phyloP scores from a whole-genome alignment of 2,113 vertebrate genomes.

The Cromileptes altivelis region DNA sequence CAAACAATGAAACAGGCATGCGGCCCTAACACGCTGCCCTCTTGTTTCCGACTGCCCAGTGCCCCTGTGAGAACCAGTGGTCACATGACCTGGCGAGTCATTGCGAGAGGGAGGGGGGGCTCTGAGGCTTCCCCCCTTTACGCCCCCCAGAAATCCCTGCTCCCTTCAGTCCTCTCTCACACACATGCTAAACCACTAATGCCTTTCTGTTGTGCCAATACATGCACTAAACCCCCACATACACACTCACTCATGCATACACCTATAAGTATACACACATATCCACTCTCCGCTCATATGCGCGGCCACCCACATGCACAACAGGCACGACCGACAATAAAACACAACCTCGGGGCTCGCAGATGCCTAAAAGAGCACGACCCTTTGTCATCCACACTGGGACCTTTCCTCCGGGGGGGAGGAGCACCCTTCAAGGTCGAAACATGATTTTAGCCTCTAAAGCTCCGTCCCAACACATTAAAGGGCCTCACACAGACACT shows the following conservation, averaged over 20 bases:
- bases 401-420: slow-evolving; percentile 60
- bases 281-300: slow-evolving; percentile 29
- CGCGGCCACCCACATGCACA: slow-evolving; percentile 76
- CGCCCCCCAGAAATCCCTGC: slow-evolving; percentile 39
- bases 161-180: slow-evolving; percentile 26
- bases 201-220: slow-evolving; percentile 59
- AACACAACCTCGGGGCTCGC: slow-evolving; percentile 63
- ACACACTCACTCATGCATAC: slow-evolving; percentile 42
- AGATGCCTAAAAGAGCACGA: slow-evolving; percentile 70
- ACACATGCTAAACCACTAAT: slow-evolving; percentile 65
- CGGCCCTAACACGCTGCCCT: slow-evolving; percentile 73
- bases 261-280: slow-evolving; percentile 43
- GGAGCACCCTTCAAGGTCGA: slow-evolving; percentile 47
- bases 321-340: slow-evolving; percentile 71
- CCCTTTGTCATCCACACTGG: slow-evolving; percentile 66
- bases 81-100: slow-evolving; percentile 74
- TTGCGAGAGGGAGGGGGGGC: slow-evolving; percentile 8
- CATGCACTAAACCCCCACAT: slow-evolving; percentile 3
- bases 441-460: slow-evolving; percentile 67
- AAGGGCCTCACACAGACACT: slow-evolving; percentile 59
- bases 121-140: background rate
- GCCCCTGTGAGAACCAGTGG: slow-evolving; percentile 74
- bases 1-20: slow-evolving; percentile 79
- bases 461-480: slow-evolving; percentile 40
- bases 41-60: slow-evolving; percentile 70